A percentile compares a stretch with the other conserved stretches of the same genome.
Conservation (phyloP, 2,888 invertebrate genomes). For the Drosophila mulleri region DNA sequence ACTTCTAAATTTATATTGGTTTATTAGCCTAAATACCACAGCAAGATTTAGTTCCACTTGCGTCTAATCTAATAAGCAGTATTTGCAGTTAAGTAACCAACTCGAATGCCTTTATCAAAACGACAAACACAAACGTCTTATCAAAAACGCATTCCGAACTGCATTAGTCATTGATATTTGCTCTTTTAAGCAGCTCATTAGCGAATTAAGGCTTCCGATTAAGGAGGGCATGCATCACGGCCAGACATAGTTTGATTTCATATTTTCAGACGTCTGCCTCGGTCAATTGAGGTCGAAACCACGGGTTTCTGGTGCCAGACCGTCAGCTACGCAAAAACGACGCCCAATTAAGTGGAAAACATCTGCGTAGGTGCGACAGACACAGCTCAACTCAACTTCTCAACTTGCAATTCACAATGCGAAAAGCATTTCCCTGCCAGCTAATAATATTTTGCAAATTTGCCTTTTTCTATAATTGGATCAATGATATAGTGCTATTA, state of each 20-base stretch:
- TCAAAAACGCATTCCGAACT: constrained; percentile 47
- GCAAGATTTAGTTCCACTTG: constrained; percentile 10
- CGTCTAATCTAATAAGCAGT: constrained; percentile 38
- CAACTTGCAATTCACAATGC: constrained; percentile 4
- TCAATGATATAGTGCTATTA: neutral
- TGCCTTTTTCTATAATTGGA: neutral
- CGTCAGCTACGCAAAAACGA: constrained; percentile 50
- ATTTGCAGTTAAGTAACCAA: constrained; percentile 34
- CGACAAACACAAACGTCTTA: constrained; percentile 30
- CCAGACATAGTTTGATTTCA: constrained; percentile 38
- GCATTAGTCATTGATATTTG: constrained; percentile 44
- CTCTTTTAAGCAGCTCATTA: constrained; percentile 22
- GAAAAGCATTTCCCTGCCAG: neutral
- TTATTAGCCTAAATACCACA: constrained; percentile 18
- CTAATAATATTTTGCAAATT: neutral
- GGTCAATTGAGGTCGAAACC: constrained; percentile 34
- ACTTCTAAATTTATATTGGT: constrained; percentile 36
- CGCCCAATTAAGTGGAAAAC: constrained; percentile 60
- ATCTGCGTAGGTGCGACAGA: constrained; percentile 59
- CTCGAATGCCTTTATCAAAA: constrained; percentile 29
- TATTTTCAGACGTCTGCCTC: constrained; percentile 26
- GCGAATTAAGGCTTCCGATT: constrained; percentile 2
- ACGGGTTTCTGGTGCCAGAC: constrained; percentile 34
- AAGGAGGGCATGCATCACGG: constrained; percentile 34
- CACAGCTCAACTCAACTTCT: constrained; percentile 10